These are phyloP conservation scores for Harpagifer antarcticus DNA, from an alignment of 2,797 vertebrate genomes.

Conservation along the genomic window DNA sequence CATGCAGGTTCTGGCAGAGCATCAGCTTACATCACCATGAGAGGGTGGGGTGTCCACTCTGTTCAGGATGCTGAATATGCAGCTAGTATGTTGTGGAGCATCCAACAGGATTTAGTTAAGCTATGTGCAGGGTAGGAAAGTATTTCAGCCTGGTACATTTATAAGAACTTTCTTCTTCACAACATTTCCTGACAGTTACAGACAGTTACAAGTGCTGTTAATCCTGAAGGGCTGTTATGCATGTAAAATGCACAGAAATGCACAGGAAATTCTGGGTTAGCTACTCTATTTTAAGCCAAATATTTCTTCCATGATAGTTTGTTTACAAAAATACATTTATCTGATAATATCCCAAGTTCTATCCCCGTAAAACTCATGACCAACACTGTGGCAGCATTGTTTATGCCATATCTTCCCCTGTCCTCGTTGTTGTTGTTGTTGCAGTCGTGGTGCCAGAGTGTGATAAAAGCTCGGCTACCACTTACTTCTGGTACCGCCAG, in stretches of 20 bases:
- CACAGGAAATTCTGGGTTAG: not conserved
- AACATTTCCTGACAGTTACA: not conserved
- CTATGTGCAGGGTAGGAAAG: slow-evolving; percentile 12
- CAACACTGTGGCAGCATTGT: not conserved
- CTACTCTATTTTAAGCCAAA: not conserved
- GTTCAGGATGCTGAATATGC: slow-evolving; percentile 30
- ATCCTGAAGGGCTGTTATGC: not conserved
- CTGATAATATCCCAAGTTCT: not conserved
- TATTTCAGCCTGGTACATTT: not conserved
- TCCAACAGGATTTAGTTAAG: slow-evolving; percentile 28
- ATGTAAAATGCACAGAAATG: not conserved
- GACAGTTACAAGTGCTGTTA: not conserved
- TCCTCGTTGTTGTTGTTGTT: not conserved
- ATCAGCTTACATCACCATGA: slow-evolving; percentile 44
- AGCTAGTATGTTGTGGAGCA: not conserved
- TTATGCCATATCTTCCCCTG: not conserved
- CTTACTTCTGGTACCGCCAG: slow-evolving; percentile 98
- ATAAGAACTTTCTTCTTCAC: not conserved
- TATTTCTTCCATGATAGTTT: not conserved
- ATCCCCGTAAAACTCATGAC: not conserved
- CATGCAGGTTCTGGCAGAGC: slow-evolving; percentile 49
- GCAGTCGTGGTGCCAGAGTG: slow-evolving; percentile 94
- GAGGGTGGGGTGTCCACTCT: slow-evolving; percentile 29
- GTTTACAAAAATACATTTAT: not conserved
- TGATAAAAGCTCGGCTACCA: slow-evolving; percentile 97